Conservation (phyloP, 2,888 invertebrate species). For the Hermaeophaga mercurialis region DNA sequence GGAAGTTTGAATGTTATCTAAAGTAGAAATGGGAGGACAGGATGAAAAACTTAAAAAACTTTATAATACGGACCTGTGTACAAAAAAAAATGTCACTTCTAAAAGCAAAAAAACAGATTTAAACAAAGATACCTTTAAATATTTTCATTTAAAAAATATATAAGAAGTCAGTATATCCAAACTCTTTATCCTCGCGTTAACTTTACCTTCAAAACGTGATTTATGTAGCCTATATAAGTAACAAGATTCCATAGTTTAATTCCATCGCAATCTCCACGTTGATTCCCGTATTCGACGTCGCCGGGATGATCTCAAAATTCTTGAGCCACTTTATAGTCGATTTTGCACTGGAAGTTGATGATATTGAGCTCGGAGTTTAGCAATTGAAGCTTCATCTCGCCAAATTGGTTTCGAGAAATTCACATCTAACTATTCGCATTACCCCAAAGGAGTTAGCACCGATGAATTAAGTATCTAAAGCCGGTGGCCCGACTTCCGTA, state of each 20-base stretch:
- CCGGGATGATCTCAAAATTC: not conserved
- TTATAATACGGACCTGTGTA: no score
- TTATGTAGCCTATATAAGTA: not conserved
- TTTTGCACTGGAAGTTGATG: conserved; percentile 9
- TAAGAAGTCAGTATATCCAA: no score
- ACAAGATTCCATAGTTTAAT: not conserved
- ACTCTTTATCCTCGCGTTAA: no score
- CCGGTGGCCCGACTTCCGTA: not conserved
- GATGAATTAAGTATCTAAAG: conserved; percentile 2
- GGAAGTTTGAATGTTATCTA: no score
- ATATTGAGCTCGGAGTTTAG: conserved; percentile 11
- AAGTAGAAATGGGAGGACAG: no score
- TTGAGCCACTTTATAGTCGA: conserved; percentile 2
- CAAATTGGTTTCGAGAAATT: conserved; percentile 18
- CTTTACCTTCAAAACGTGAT: no score
- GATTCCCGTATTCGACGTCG: not conserved
- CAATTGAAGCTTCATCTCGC: conserved; percentile 17
- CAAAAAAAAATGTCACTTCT: no score
- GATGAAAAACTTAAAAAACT: no score
- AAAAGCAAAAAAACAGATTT: no score
- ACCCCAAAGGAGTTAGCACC: not conserved
- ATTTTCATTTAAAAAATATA: no score
- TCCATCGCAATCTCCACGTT: not conserved
- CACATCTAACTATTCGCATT: conserved; percentile 16
- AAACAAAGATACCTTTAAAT: no score